These are phyloP conservation scores for Quiscalus mexicanus DNA, from an alignment of 2,113 vertebrate genomes.

Conservation along the genomic window DNA sequence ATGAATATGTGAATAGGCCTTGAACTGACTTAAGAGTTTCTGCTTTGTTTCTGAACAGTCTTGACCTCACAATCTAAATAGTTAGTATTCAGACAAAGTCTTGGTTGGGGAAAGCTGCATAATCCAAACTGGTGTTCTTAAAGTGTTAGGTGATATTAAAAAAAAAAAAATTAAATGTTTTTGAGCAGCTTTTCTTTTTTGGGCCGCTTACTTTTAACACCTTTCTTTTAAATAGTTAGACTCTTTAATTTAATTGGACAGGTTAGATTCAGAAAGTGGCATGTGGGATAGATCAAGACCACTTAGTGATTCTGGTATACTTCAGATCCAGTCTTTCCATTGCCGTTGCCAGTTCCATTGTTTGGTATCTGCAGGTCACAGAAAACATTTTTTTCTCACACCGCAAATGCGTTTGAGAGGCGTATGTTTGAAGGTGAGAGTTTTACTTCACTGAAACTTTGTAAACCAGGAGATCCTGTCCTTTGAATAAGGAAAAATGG, in stretches of 20 bases:
- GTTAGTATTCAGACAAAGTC: not conserved
- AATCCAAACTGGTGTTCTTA: not conserved
- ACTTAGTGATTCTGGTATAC: not conserved
- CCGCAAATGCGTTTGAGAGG: not conserved
- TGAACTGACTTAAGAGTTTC: not conserved
- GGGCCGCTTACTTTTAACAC: not conserved
- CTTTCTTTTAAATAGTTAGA: not conserved
- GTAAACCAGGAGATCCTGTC: not conserved
- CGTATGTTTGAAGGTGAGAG: not conserved
- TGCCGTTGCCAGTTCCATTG: not conserved
- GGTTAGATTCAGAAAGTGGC: not conserved
- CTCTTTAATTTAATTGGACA: not conserved
- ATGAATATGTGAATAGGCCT: not conserved
- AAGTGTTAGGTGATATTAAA: not conserved
- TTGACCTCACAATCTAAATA: not conserved
- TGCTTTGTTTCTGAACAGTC: not conserved
- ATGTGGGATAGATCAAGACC: not conserved
- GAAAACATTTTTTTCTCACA: not conserved
- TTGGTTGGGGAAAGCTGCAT: not conserved
- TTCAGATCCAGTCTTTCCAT: not conserved
- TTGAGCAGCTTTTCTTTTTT: not conserved
- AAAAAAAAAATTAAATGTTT: not conserved
- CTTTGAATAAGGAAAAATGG: not conserved
- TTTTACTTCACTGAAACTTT: not conserved
- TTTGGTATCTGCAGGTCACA: not conserved